A percentile compares a stretch with the other conserved stretches of the same genome.
These are phyloP conservation scores for Anodontia alba DNA, from an alignment of 2,888 invertebrate species.

Conservation along the genomic window DNA sequence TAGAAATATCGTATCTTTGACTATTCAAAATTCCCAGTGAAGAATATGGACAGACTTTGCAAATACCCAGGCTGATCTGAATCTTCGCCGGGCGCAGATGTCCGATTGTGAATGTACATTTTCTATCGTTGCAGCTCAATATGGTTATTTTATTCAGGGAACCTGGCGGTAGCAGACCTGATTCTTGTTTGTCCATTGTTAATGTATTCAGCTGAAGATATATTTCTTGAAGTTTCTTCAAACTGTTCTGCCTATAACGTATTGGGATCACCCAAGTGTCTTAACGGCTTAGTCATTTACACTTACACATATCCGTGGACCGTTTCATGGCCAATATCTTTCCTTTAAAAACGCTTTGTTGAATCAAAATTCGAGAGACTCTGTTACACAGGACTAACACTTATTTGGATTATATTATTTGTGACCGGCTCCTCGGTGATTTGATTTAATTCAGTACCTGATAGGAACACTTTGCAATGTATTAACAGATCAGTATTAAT, in stretches of 20 bases:
- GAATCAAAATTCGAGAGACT: neutral
- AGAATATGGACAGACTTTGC: too few species aligned
- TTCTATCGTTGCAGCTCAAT: too few species aligned
- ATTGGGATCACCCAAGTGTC: neutral
- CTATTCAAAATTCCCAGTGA: too few species aligned
- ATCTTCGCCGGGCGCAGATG: too few species aligned
- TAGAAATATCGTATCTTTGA: too few species aligned
- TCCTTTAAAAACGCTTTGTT: neutral
- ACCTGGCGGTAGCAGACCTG: neutral
- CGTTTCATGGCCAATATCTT: neutral
- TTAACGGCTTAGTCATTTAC: neutral
- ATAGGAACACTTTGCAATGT: neutral
- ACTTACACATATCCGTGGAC: constrained; percentile 4
- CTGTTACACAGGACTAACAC: neutral
- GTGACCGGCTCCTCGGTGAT: neutral
- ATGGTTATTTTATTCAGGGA: too few species aligned
- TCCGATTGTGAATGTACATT: too few species aligned
- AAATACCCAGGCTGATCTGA: too few species aligned
- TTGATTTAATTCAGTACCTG: neutral
- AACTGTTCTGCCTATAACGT: neutral
- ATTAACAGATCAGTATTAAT: neutral
- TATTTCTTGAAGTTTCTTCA: neutral
- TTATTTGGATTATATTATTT: neutral
- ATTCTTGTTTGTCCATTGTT: neutral
- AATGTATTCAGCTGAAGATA: neutral